phyloP scores from a whole-genome alignment of 2,888 invertebrate genomes.

The Lamellibrachia satsuma region DNA sequence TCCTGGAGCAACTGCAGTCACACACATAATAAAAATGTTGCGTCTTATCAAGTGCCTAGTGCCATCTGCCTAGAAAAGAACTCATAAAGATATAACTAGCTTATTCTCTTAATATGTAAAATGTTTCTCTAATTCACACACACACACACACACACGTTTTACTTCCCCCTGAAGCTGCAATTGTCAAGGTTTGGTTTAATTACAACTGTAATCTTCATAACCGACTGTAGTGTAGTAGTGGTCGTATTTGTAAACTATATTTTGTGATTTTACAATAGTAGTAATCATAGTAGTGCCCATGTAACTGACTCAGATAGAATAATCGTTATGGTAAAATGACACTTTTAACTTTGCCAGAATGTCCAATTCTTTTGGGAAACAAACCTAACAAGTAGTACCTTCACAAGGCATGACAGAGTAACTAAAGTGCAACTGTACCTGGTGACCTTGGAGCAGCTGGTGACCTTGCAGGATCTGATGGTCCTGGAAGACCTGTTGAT shows the following conservation, averaged over 20 bases:
- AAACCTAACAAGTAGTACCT: neutral
- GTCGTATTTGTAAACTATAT: neutral
- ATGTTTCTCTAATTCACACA: neutral
- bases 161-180: neutral
- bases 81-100: neutral
- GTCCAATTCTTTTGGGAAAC: neutral
- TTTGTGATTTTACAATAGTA: neutral
- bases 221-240: neutral
- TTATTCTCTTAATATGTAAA: neutral
- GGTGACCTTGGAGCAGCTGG: constrained; percentile 17
- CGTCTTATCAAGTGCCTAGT: neutral
- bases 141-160: neutral
- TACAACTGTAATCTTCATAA: neutral
- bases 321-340: neutral
- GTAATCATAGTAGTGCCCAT: neutral
- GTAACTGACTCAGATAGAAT: neutral
- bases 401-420: neutral
- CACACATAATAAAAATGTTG: neutral
- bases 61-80: neutral
- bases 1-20: constrained; percentile 3
- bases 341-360: neutral
- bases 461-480: constrained; percentile 21
- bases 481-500: constrained; percentile 24
- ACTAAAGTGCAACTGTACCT: neutral
- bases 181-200: neutral